These are phyloP conservation scores for Thereva nobilitata DNA, from an alignment of 2,888 invertebrate genomes.

Conservation along the genomic window DNA sequence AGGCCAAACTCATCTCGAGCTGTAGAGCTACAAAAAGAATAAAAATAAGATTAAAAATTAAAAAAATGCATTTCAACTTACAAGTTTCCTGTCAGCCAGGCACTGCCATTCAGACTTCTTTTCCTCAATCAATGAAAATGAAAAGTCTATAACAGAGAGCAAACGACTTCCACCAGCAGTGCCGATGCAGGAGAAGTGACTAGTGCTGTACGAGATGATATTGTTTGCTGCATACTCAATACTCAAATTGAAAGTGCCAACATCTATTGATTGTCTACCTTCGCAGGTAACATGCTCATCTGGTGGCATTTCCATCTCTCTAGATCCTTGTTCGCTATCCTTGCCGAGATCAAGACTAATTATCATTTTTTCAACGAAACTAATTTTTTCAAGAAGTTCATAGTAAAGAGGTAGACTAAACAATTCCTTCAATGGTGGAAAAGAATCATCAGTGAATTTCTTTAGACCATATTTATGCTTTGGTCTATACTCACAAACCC, in stretches of 20 bases:
- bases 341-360: neutral
- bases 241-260: slow-evolving; percentile 29
- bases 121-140: slow-evolving; percentile 37
- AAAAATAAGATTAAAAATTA: neutral
- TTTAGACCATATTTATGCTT: too few species aligned
- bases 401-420: too few species aligned
- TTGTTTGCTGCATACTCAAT: slow-evolving; percentile 27
- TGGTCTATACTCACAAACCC: too few species aligned
- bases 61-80: slow-evolving; percentile 1
- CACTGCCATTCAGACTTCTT: slow-evolving; percentile 35
- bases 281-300: neutral
- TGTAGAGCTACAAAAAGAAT: neutral
- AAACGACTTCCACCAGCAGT: slow-evolving; percentile 14
- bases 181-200: slow-evolving; percentile 30
- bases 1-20: too few species aligned
- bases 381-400: neutral
- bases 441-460: too few species aligned
- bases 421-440: too few species aligned
- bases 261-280: neutral
- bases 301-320: too few species aligned
- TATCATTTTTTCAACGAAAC: neutral
- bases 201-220: slow-evolving; percentile 31
- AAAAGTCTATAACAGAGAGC: slow-evolving; percentile 29
- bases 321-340: neutral
- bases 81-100: slow-evolving; percentile 12